Evolutionary conservation across 2,797 vertebrate species (phyloP).

Genomic region (Buphagus erythrorhynchus): DNA sequence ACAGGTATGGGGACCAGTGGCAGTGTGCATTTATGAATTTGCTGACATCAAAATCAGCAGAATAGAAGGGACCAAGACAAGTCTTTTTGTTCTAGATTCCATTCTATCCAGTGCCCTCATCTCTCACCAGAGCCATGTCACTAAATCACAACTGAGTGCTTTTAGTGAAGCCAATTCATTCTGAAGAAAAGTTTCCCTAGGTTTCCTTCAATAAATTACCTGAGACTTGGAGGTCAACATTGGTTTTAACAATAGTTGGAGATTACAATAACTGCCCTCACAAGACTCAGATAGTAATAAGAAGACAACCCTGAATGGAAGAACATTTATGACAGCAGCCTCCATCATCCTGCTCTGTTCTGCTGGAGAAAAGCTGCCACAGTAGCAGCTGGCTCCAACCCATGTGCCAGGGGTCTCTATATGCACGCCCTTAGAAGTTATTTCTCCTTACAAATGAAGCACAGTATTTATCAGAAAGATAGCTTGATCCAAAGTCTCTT

Average conservation of each 20-base stretch:
- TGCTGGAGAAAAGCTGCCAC: neutral
- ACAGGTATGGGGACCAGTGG: neutral
- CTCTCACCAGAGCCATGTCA: neutral
- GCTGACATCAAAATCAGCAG: neutral
- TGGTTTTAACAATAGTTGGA: neutral
- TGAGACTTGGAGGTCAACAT: neutral
- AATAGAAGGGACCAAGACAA: neutral
- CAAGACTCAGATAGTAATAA: neutral
- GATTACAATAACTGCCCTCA: neutral
- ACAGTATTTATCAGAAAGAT: neutral
- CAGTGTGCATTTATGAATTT: neutral
- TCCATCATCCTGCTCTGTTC: neutral
- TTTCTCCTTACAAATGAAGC: neutral
- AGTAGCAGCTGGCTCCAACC: neutral
- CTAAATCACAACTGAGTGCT: neutral
- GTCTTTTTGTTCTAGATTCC: neutral
- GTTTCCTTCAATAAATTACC: neutral
- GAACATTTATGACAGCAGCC: neutral
- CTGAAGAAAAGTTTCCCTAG: neutral
- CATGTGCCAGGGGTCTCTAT: neutral
- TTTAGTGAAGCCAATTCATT: neutral
- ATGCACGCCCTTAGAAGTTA: accelerated
- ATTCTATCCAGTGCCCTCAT: neutral
- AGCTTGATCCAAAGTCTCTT: neutral
- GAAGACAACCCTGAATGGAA: neutral